phyloP scores from a whole-genome alignment of 2,888 invertebrate species.

The Dryadula phaetusa region DNA sequence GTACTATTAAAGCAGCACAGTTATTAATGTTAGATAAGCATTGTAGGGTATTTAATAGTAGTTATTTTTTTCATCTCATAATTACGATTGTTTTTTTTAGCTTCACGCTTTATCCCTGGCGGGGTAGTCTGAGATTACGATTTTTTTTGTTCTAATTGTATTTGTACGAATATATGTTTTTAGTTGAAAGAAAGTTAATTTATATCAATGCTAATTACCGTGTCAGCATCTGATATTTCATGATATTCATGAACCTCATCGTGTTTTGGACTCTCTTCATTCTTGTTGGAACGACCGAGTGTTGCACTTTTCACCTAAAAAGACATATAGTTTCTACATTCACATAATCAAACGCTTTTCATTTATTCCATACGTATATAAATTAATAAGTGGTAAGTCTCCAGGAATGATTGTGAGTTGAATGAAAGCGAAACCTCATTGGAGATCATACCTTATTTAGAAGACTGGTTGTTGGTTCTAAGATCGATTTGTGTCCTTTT shows the following conservation, averaged over 20 bases:
- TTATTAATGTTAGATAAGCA: too few species aligned
- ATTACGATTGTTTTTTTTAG: too few species aligned
- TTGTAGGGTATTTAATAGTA: too few species aligned
- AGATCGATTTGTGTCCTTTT: slow-evolving; percentile 56
- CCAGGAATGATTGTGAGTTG: background rate
- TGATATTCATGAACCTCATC: slow-evolving; percentile 76
- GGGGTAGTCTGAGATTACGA: too few species aligned
- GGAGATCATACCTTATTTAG: slow-evolving; percentile 63
- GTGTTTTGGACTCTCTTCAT: slow-evolving; percentile 56
- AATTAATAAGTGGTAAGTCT: background rate
- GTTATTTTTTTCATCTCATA: too few species aligned
- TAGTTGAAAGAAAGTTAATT: too few species aligned
- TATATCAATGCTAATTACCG: slow-evolving; percentile 53
- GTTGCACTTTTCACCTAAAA: slow-evolving; percentile 69
- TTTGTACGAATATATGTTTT: too few species aligned
- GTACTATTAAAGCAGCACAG: too few species aligned
- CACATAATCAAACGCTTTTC: background rate
- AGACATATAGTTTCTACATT: background rate
- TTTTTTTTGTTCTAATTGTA: too few species aligned
- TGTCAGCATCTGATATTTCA: slow-evolving; percentile 75
- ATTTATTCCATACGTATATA: too few species aligned
- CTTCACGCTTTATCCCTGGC: too few species aligned
- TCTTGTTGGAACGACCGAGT: slow-evolving; percentile 61
- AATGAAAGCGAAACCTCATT: background rate
- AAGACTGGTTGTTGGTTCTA: slow-evolving; percentile 68